These are phyloP conservation scores for Conus betulinus DNA, from an alignment of 1,140 invertebrate genomes.

Conservation along the genomic window DNA sequence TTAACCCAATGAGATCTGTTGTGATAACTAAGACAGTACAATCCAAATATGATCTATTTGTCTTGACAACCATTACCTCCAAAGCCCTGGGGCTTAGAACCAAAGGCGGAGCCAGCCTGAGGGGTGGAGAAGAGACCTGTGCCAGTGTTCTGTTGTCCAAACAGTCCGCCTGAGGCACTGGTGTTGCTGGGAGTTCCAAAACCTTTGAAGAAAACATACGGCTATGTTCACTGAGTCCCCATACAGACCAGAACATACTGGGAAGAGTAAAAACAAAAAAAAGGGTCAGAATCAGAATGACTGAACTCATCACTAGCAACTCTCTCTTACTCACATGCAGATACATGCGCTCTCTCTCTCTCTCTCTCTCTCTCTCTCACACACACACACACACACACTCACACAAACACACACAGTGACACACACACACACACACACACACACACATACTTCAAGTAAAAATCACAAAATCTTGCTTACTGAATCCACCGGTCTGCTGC, in stretches of 20 bases:
- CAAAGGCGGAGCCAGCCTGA: slow-evolving; percentile 58
- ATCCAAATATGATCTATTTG: neutral
- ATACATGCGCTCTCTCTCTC: too few relatives aligned
- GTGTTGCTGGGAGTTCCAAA: slow-evolving; percentile 43
- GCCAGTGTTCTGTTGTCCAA: slow-evolving; percentile 54
- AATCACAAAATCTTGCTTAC: slow-evolving; percentile 22
- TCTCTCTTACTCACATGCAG: too few relatives aligned
- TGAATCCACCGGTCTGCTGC: slow-evolving; percentile 43
- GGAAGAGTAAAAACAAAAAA: neutral
- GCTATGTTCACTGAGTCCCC: too few relatives aligned
- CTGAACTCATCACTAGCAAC: neutral
- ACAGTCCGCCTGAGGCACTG: slow-evolving; percentile 52
- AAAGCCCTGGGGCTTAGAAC: slow-evolving; percentile 59
- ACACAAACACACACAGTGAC: neutral
- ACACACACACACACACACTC: too few relatives aligned
- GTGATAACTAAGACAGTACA: neutral
- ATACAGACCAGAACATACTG: too few relatives aligned
- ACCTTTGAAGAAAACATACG: neutral
- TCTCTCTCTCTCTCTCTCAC: too few relatives aligned
- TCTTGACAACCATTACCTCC: slow-evolving; percentile 36
- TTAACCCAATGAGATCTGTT: too few relatives aligned
- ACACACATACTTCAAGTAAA: neutral
- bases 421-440: too few relatives aligned
- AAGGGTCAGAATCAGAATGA: neutral
- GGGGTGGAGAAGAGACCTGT: slow-evolving; percentile 64